These are phyloP conservation scores for Antheraea mylitta DNA, from an alignment of 1,140 invertebrate genomes.

Conservation along the genomic window DNA sequence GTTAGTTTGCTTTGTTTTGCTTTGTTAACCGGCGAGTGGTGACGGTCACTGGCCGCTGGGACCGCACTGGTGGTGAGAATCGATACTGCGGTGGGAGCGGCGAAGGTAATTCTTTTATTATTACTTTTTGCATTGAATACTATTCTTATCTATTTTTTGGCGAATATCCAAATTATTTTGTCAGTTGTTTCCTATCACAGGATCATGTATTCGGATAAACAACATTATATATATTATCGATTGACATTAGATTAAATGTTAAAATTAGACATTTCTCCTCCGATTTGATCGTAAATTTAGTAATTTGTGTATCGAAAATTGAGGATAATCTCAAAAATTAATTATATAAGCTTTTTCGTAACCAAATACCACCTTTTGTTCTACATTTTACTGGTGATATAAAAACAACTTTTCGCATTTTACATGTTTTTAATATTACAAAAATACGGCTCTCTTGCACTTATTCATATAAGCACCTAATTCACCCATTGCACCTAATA, in stretches of 20 bases:
- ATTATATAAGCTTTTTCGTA: neutral
- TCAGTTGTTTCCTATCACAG: neutral
- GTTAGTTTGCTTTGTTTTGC: slow-evolving; percentile 68
- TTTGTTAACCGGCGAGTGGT: slow-evolving; percentile 58
- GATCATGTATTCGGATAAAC: neutral
- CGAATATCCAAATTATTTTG: neutral
- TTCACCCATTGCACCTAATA: too few relatives aligned
- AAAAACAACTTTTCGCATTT: too few relatives aligned
- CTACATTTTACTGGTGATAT: too few relatives aligned
- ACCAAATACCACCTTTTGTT: neutral
- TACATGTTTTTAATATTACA: too few relatives aligned
- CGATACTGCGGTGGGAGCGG: slow-evolving; percentile 72
- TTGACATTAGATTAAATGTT: neutral
- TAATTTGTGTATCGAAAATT: neutral
- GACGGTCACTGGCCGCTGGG: slow-evolving; percentile 43
- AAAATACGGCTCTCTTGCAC: too few relatives aligned
- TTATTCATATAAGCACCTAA: too few relatives aligned
- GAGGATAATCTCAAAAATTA: neutral
- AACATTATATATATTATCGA: neutral
- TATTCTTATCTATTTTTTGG: neutral
- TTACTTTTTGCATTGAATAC: slow-evolving; percentile 19
- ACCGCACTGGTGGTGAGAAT: slow-evolving; percentile 66
- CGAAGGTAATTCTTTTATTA: slow-evolving; percentile 58
- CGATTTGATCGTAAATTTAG: neutral
- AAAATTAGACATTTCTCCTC: too few relatives aligned